Conservation (phyloP, 1,140 invertebrate genomes). For the Trichonephila clavata region DNA sequence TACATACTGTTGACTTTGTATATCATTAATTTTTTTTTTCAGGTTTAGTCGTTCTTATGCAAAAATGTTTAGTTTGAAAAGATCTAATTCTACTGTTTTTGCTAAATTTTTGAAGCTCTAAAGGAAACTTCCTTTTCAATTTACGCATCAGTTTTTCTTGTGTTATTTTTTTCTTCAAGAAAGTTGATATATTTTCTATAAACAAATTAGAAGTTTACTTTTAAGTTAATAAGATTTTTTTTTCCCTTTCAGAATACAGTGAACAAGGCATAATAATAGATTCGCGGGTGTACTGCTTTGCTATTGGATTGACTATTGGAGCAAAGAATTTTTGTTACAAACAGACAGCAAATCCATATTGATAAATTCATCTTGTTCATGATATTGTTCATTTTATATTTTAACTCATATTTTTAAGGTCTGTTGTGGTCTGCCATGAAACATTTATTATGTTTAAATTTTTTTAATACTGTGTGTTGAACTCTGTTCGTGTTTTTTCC, state of each 20-base stretch:
- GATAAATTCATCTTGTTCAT: not conserved
- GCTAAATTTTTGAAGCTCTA: too few species aligned
- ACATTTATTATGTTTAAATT: not conserved
- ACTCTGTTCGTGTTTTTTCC: too few species aligned
- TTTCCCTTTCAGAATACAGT: slow-evolving; percentile 68
- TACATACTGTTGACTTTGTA: too few species aligned
- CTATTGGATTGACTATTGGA: slow-evolving; percentile 79
- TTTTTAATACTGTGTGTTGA: too few species aligned
- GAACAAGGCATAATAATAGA: slow-evolving; percentile 79
- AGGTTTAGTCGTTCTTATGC: too few species aligned
- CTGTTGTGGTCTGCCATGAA: not conserved
- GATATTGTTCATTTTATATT: not conserved
- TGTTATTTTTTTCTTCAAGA: too few species aligned
- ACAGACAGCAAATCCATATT: slow-evolving; percentile 61
- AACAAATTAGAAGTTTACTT: not conserved
- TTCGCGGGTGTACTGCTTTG: slow-evolving; percentile 80
- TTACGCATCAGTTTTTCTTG: too few species aligned
- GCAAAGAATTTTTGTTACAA: slow-evolving; percentile 67
- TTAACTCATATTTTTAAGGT: not conserved
- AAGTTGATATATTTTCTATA: too few species aligned
- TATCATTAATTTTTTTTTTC: too few species aligned
- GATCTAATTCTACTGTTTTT: too few species aligned
- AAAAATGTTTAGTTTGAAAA: too few species aligned
- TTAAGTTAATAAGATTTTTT: not conserved
- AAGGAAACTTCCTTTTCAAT: too few species aligned